Percentiles rank a stretch among this genome's conserved stretches.
These are phyloP conservation scores for Squalus acanthias DNA, from an alignment of 2,797 vertebrate species.

Conservation along the genomic window DNA sequence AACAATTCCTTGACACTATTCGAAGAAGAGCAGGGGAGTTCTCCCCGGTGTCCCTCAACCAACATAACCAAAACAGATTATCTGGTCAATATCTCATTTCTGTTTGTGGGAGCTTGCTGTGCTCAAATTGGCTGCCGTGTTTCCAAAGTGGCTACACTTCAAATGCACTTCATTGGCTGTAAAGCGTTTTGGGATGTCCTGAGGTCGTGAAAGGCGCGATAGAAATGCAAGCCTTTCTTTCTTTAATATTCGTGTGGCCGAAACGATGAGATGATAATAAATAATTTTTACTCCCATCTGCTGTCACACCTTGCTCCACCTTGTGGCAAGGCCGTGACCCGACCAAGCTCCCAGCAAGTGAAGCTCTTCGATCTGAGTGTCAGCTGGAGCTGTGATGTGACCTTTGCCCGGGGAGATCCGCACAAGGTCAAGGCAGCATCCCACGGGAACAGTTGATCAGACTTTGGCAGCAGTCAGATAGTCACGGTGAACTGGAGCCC, in stretches of 20 bases:
- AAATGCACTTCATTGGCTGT: neutral
- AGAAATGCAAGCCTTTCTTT: neutral
- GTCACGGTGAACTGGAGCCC: neutral
- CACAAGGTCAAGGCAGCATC: too few relatives aligned
- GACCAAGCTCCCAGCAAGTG: neutral
- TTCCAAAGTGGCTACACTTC: too few relatives aligned
- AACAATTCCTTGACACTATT: too few relatives aligned
- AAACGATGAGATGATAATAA: neutral
- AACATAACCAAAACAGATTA: neutral
- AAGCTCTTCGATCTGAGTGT: too few relatives aligned
- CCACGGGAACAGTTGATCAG: neutral
- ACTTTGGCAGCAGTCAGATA: neutral
- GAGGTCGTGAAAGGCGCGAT: neutral
- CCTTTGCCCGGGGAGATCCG: too few relatives aligned
- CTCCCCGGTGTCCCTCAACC: neutral
- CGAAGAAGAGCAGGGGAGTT: too few relatives aligned
- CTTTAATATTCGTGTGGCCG: too few relatives aligned
- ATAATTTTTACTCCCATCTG: neutral
- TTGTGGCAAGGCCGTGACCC: neutral
- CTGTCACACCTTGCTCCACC: neutral
- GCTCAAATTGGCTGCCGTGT: too few relatives aligned
- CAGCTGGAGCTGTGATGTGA: too few relatives aligned
- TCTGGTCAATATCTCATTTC: neutral
- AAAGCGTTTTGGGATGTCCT: neutral
- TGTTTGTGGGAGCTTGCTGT: too few relatives aligned